phyloP scores from a whole-genome alignment of 2,797 vertebrate species.

The Hipposideros larvatus region DNA sequence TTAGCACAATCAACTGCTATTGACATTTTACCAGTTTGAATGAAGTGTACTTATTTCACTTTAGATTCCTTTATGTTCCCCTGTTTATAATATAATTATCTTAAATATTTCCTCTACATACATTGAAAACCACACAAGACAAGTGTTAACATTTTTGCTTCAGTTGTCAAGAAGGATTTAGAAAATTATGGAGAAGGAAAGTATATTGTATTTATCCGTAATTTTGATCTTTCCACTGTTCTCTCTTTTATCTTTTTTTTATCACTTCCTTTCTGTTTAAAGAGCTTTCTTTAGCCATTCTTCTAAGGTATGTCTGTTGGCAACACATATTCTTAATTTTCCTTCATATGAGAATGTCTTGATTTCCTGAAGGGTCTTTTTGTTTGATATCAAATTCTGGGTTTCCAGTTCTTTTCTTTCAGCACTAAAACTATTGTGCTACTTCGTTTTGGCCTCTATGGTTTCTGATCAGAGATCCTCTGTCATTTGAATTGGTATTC shows the following conservation, averaged over 20 bases:
- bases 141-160: conserved; percentile 49
- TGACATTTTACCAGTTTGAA: conserved; percentile 8
- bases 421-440: conserved; percentile 36
- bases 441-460: neutral
- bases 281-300: neutral
- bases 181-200: neutral
- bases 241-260: neutral
- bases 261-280: conserved; percentile 33
- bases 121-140: conserved; percentile 26
- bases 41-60: conserved; percentile 16
- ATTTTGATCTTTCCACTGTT: neutral
- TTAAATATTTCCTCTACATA: conserved; percentile 7
- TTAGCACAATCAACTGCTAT: conserved; percentile 13
- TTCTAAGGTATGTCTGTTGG: conserved; percentile 1
- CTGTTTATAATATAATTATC: conserved; percentile 33
- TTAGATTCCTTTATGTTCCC: conserved; percentile 12
- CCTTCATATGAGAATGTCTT: conserved; percentile 51
- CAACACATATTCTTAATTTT: conserved; percentile 19
- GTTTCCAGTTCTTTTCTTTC: conserved; percentile 54
- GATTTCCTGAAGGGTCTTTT: conserved; percentile 50
- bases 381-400: neutral
- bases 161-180: neutral
- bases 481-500: conserved; percentile 17
- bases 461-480: neutral
- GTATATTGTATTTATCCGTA: neutral